Percentiles rank a stretch among this genome's conserved stretches.
Conservation (phyloP, 2,888 invertebrate genomes). For the Mechanitis messenoides region DNA sequence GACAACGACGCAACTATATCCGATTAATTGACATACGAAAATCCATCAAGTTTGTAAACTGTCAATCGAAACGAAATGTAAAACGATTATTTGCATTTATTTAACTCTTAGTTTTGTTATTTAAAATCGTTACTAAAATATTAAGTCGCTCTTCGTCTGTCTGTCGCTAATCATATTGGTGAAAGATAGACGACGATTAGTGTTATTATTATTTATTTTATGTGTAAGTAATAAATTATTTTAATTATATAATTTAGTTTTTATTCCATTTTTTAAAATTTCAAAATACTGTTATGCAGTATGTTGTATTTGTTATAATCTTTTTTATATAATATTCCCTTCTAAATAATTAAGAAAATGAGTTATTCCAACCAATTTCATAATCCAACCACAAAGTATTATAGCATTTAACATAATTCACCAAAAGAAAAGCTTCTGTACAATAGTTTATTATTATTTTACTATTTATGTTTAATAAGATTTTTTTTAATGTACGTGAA, state of each 20-base stretch:
- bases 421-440: too few relatives aligned
- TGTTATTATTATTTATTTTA: slow-evolving; percentile 30
- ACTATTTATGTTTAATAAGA: too few relatives aligned
- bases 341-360: too few relatives aligned
- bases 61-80: slow-evolving; percentile 7
- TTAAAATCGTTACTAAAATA: slow-evolving; percentile 12
- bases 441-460: too few relatives aligned
- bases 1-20: slow-evolving; percentile 63
- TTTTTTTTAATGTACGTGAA: too few relatives aligned
- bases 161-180: slow-evolving; percentile 52
- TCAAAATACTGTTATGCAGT: not conserved
- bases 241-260: slow-evolving; percentile 15
- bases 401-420: too few relatives aligned
- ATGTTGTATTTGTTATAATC: too few relatives aligned
- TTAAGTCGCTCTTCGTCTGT: slow-evolving; percentile 48
- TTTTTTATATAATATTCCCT: too few relatives aligned
- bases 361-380: too few relatives aligned
- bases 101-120: slow-evolving; percentile 15
- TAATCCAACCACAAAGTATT: too few relatives aligned
- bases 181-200: slow-evolving; percentile 55
- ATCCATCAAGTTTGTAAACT: not conserved
- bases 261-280: slow-evolving; percentile 12
- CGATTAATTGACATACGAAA: slow-evolving; percentile 38
- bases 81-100: slow-evolving; percentile 24
- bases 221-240: slow-evolving; percentile 12